Base-by-base conservation (phyloP, 2,113 vertebrate species). In the Hippocampus guttulatus region DNA sequence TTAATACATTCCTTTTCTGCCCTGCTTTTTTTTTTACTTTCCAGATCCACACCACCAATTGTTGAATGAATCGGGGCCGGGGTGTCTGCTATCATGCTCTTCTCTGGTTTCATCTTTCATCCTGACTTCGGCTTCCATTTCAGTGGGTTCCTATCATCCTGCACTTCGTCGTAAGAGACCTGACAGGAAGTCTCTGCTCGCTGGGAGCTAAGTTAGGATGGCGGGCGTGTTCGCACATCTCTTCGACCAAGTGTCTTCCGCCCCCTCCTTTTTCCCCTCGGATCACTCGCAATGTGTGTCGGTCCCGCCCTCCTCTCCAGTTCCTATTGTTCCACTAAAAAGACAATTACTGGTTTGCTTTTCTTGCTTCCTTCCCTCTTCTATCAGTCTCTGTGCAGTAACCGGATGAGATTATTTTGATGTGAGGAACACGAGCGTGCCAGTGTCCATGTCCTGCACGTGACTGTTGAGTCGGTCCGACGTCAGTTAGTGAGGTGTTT, bases 1-100 rank as follows among this genome's bases (percentile, higher is more conserved):
- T 94, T 99, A 95, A 96, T 89, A 81, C 80, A 64, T 71, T 71
- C 75, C 64, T 52, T 27, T 68, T 64, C 30, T 70, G 69, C 66
- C 64, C 67, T 60, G 40, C 40, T 55, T 52, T 51, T 18, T 63
- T 63, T 74, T 43, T 45, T 54, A 82, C 84, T 85, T 78, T 75
- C 75, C 66, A 41, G 58, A 74, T 60, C 55, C 64, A 49, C 54
- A 33, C 55, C 61, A 61, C 51, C 67, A 67, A 78, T 68, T 58
- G 60, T 76, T 77, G 70, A 70, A 75, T 82, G 60, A 76, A 75
- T 82, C 72, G 70, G 69, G 81, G 78, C 84, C 75, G 82, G 71
- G 79, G 75, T 74, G 27, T 70, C 82, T 75, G 75, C 73, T 70
- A 70, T 82, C 71, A 81, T 75, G 84, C 82, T 81, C 67, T 45